Base-by-base conservation (phyloP, 2,888 invertebrate genomes). In the Drosophila mercatorum region DNA sequence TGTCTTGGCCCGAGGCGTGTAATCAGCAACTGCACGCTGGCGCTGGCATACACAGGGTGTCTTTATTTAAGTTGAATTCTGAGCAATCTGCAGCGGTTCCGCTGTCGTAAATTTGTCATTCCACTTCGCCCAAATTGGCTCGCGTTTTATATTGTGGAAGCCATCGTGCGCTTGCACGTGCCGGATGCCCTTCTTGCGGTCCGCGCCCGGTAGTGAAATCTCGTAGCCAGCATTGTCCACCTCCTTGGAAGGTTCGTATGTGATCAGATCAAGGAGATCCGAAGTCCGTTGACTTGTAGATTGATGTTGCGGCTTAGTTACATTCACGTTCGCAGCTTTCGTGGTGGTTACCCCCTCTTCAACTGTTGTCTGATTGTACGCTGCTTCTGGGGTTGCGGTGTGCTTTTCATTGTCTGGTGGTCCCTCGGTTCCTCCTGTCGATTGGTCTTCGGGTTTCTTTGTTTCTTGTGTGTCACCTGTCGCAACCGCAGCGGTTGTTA, bases 101-200 rank as follows among this genome's bases (percentile, higher is more conserved):
- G 10, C 36, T 36, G 36, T 11, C 11, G 52, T 55, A 28, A 83
- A 76, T 1, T n/a, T 49, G 43, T 86, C 71, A 22, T 87, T 83
- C 84, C 81, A 87, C 31, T 57, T 43, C 1, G 62, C 52, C 75
- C 71, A 88, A 2, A 52, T 5, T 0, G 43, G 51, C n/a, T 83
- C 83, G 0, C 2, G 34, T 2, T 41, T 49, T 1, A 83, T 11
- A 31, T 58, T 67, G 41, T 84, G 80, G 28, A 84, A 83, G 8
- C 85, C 83, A 56, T 84, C 73, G 40, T 83, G 83, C 0, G 76
- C 84, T 22, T 5, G 64, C 1, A 74, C 70, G 28, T 83, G 79
- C 1, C 49, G 64, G 1, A 17, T 2, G 2, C 71, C 66, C 10
- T 3, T 3, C 5, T 3, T 7, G 0, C 6, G 8, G 31, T 43